These are phyloP conservation scores for Pseudococcus jackbeardsleyi DNA, from an alignment of 2,888 invertebrate species.

Conservation along the genomic window DNA sequence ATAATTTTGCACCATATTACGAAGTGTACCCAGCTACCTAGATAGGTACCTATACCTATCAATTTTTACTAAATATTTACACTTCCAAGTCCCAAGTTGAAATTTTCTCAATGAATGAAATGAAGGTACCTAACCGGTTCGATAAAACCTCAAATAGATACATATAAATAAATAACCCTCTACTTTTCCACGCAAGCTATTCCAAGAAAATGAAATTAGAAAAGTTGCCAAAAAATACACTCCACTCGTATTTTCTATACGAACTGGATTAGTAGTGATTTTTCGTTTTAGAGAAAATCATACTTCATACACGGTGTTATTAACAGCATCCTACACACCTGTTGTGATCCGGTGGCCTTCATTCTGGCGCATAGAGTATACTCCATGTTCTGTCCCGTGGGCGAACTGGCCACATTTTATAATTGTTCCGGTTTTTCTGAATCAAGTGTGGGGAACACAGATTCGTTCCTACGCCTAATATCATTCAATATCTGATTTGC, in stretches of 20 bases:
- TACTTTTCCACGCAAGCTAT: neutral
- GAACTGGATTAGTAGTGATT: constrained; percentile 29
- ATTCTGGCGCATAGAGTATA: constrained; percentile 38
- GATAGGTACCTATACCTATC: too few relatives aligned
- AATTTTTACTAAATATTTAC: neutral
- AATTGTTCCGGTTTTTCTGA: constrained; percentile 62
- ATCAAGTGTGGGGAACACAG: constrained; percentile 58
- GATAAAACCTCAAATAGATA: neutral
- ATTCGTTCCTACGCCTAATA: constrained; percentile 62
- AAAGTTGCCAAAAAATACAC: constrained; percentile 34
- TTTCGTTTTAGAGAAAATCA: constrained; percentile 41
- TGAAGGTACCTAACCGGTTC: neutral
- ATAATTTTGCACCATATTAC: neutral
- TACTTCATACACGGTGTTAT: constrained; percentile 30
- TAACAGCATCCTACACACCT: constrained; percentile 57
- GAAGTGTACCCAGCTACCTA: neutral
- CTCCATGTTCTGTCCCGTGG: constrained; percentile 46
- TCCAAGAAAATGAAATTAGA: neutral
- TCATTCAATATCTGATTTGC: constrained; percentile 60
- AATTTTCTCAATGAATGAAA: neutral
- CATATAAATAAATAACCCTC: neutral
- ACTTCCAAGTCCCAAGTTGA: neutral
- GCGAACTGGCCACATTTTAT: constrained; percentile 62
- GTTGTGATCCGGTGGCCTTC: constrained; percentile 60
- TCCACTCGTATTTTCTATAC: neutral